phyloP scores from a whole-genome alignment of 2,797 vertebrate species.

The Neosilurus mollespiculum region DNA sequence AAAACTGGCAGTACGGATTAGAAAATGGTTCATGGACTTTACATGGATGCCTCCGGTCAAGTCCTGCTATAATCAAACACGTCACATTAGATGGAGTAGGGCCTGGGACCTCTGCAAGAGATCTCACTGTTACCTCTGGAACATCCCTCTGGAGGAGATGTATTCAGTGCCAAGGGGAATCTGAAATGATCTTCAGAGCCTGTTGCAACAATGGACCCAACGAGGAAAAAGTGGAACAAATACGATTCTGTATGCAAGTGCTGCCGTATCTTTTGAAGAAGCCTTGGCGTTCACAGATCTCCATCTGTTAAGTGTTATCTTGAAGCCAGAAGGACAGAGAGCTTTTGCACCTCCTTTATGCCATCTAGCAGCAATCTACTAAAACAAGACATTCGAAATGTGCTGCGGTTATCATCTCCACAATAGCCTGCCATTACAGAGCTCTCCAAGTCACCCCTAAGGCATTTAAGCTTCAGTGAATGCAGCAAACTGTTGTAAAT shows the following conservation, averaged over 20 bases:
- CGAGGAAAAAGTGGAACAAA: background rate
- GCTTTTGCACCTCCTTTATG: slow-evolving; percentile 92
- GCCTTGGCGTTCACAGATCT: slow-evolving; percentile 98
- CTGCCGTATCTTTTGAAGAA: slow-evolving; percentile 89
- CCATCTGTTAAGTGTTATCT: slow-evolving; percentile 94
- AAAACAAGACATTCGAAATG: slow-evolving; percentile 30
- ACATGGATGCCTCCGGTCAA: background rate
- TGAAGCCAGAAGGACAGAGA: slow-evolving; percentile 93
- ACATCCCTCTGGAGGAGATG: background rate
- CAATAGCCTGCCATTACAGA: slow-evolving; percentile 23
- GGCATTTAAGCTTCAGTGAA: slow-evolving; percentile 16
- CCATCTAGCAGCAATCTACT: slow-evolving; percentile 75
- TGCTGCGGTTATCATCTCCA: background rate
- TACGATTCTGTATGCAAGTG: no score
- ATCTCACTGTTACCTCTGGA: background rate
- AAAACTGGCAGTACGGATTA: background rate
- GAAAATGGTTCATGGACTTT: background rate
- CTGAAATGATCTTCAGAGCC: background rate
- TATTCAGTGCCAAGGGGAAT: background rate
- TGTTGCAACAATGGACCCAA: background rate
- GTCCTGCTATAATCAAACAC: background rate
- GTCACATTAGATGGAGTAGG: background rate
- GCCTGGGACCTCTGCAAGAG: background rate
- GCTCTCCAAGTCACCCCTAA: slow-evolving; percentile 26
- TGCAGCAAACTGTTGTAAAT: slow-evolving; percentile 25